Evolutionary conservation across 53 echinoderm and acorn worm genomes (phyloP).

Genomic region (Arbacia lixula): DNA sequence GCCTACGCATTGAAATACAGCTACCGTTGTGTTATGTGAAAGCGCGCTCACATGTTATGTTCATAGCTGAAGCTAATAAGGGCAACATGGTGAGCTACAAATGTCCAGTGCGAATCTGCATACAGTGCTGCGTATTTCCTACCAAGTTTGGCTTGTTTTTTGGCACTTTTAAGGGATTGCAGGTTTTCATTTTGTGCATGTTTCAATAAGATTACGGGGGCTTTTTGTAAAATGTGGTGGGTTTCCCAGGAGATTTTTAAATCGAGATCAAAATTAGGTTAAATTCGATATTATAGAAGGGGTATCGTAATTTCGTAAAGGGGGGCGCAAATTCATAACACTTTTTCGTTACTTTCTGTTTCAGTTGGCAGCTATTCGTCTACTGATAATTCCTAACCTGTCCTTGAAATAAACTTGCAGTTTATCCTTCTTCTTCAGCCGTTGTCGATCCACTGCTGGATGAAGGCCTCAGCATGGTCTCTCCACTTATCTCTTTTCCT

Average conservation of each 20-base stretch:
- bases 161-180: background rate
- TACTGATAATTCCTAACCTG: too few species aligned
- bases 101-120: background rate
- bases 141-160: background rate
- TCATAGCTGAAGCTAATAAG: background rate
- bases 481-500: too few species aligned
- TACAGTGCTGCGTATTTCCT: background rate
- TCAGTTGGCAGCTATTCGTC: background rate
- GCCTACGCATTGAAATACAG: too few species aligned
- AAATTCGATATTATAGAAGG: background rate
- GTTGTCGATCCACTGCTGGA: too few species aligned
- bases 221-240: background rate
- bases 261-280: background rate
- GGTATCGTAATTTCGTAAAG: background rate
- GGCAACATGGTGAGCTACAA: background rate
- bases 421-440: too few species aligned
- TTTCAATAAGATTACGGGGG: background rate
- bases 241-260: background rate
- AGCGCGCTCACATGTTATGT: background rate
- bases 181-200: background rate
- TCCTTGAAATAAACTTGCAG: too few species aligned
- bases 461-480: too few species aligned
- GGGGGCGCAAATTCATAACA: background rate
- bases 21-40: too few species aligned
- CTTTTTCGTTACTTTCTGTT: background rate